Base-by-base conservation (phyloP, 2,113 vertebrate species). In the Dendropsophus ebraccatus region DNA sequence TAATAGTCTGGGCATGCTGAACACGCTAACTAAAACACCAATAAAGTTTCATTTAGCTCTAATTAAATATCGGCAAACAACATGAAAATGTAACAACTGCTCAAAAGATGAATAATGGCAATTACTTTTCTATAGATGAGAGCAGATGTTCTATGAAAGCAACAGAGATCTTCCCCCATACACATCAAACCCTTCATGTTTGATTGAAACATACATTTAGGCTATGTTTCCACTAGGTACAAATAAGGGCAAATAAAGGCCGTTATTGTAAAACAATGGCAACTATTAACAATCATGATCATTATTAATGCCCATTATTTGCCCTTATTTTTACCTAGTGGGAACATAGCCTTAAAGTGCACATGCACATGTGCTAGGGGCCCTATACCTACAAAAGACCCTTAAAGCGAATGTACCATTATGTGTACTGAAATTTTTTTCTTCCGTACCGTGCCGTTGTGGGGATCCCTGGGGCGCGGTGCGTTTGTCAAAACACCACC, bases 1-100 rank as follows among this genome's bases (percentile, higher is more conserved):
- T 69, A 35, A 69, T 69, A 32, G 62, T 65, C 62, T 62, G 41
- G 45, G 80, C n/a, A 49, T 12, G 58, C 35, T 69, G 47, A 79
- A 67, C 58, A 41, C n/a, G 3, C 60, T 50, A 49, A 82, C 17
- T 21, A 69, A 69, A 67, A 82, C 5, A 32, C 80, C 23, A 82
- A 69, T 50, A 69, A 82, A 58, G 37, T 81, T 81, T 45, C 32
- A 60, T 62, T 45, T 60, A 65, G 35, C 14, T n/a, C 60, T 67
- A 82, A 67, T 67, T 47, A 67, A 82, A 69, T 62, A 62, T 82
- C 35, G 16, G 23, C 60, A 67, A 82, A 82, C 25, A 67, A 65
- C 58, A 82, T 69, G 17, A 65, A 67, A 67, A 82, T 65, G 16
- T 4, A 45, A 30, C 37, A 30, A 67, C 16, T 82, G n/a, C 25